These are phyloP conservation scores for Amphiura filiformis DNA, from an alignment of 35 echinoderm and acorn worm species.

Conservation along the genomic window DNA sequence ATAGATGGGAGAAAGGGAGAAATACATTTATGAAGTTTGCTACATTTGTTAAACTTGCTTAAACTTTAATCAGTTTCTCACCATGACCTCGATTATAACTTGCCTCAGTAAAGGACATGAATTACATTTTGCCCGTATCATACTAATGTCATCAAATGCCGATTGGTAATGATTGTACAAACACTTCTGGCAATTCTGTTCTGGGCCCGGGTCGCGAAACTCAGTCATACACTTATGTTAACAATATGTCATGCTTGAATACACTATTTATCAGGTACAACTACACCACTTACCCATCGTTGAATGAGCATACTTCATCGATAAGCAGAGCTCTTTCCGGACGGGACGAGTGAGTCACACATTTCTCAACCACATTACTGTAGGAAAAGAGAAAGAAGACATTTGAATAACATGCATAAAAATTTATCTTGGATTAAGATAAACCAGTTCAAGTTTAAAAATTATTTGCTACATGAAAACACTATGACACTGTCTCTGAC, in stretches of 20 bases:
- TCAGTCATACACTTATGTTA: no score
- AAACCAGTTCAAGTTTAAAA: no score
- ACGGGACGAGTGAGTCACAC: conserved; percentile 92
- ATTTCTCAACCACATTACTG: conserved; percentile 98
- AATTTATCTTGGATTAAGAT: no score
- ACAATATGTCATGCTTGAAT: no score
- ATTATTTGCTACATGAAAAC: no score
- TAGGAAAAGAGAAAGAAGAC: conserved; percentile 11
- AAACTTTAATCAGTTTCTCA: not conserved
- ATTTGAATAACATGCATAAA: not conserved
- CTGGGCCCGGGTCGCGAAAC: no score
- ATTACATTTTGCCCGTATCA: no score
- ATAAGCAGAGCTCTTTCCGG: conserved; percentile 93
- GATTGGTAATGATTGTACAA: no score
- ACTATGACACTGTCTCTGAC: no score
- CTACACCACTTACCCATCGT: conserved; percentile 88
- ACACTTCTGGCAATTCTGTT: no score
- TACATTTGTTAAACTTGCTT: not conserved
- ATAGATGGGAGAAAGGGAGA: not conserved
- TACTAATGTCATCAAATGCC: no score
- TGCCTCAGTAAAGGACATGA: not conserved
- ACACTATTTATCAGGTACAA: no score
- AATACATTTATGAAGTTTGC: not conserved
- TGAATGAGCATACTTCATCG: conserved; percentile 96
- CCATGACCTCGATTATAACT: not conserved